Base-by-base conservation (phyloP, 92 coral and sea anemone species). In the Hydrozoanthus gracilis region DNA sequence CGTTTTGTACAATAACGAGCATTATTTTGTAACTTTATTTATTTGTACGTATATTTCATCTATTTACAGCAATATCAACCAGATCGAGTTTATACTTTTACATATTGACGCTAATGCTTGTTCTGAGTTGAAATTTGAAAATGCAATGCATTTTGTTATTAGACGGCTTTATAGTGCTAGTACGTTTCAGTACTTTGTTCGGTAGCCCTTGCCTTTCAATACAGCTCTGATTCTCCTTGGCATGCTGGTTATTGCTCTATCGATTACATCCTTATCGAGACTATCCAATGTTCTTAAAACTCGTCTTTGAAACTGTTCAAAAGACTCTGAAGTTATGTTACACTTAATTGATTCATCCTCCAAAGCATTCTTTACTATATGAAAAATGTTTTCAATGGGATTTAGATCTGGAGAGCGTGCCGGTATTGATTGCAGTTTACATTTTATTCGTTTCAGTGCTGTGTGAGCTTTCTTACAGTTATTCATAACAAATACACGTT, bases 361-460 rank as follows among this genome's bases (percentile, higher is more conserved):
- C 20, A 88, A 77, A 58, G 73, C 51, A 20, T 61, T 58, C 78
- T 82, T 92, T 44, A 89, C 87, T n/a, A 83, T 44, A 91, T 91
- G 88, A 69, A 85, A 86, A 60, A 92, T 82, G 54, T 92, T 89
- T 64, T 89, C 94, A 16, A 92, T 92, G 55, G 87, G 87, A 46
- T 85, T 92, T 55, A 92, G 84, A 75, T 92, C 88, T 69, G 95
- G 92, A 54, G 92, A 86, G 60, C 80, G 87, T 12, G 90, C 87
- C 20, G 94, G 94, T 66, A 92, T 82, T 86, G 70, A 51, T 44
- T 82, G 92, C 60, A 92, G 76, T 55, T 86, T 90, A 56, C 86
- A 84, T 72, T 89, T 90, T 15, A 89, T 78, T 11, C 90, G 87
- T 76, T 88, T 55, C 35, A 73, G 51, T 7, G 91, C 89, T 72